Evolutionary conservation across 2,113 vertebrate species (phyloP), one percentile per base, ranked within the genome.

Genomic region (Atlantisia rogersi): DNA sequence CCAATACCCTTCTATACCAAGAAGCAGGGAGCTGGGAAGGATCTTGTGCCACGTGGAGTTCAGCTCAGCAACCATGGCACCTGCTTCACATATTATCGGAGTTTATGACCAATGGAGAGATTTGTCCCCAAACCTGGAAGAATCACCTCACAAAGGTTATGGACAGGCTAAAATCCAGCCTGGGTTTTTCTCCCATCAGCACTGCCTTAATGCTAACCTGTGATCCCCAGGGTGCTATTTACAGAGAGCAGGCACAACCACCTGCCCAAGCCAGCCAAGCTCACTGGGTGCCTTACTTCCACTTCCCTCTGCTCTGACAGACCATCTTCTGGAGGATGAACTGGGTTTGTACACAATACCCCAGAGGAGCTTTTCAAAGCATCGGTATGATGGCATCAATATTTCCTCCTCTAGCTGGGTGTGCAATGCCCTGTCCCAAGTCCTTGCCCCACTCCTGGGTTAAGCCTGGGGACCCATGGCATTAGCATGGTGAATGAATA

Each of bases 351-450:
- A 55, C 11, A 21, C 28, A n/a, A 17, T 2, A 64, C 1, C 11
- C n/a, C 29, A 44, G 35, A 70, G 55, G 3, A 84, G 46, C 14
- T 50, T 77, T 75, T 10, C 60, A 74, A 70, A 73, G 32, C n/a
- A 15, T 2, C 37, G 21, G 20, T n/a, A 29, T 0, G 3, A 26
- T 4, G 13, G 35, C 13, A 67, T 11, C 15, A 6, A 4, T 0
- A 0, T 68, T 40, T 74, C 65, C 40, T 44, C 13, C 0, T 56
- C 60, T 37, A 77, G 35, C 62, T 73, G 14, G 35, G 69, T 71
- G 50, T 17, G 26, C 42, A 42, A 15, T 4, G 7, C 29, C 52
- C 48, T 48, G 48, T 22, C 48, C 44, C 48, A 48, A 24, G 37
- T 40, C 63, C 31, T 69, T 5, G 9, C 13, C 58, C 12, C 12